These are phyloP conservation scores for human (Homo sapiens) DNA, from an alignment of 2,113 vertebrate species.

Conservation along the genomic window DNA sequence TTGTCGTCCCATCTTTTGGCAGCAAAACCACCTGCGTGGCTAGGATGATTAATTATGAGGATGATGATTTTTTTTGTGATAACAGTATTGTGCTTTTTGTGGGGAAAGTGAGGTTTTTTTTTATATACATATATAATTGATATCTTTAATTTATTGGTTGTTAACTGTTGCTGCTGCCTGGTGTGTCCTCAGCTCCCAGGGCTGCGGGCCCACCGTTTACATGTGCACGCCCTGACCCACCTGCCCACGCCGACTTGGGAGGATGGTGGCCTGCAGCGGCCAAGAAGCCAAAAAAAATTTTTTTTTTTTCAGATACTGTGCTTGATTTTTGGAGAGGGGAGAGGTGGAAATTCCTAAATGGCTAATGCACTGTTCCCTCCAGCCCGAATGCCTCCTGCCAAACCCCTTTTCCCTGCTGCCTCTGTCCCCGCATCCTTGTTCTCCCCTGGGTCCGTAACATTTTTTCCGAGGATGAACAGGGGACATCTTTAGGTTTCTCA, in stretches of 20 bases:
- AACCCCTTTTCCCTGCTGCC: background rate
- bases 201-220: constrained; percentile 74
- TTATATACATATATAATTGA: constrained; percentile 73
- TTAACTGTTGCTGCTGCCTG: constrained; percentile 82
- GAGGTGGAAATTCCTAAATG: constrained; percentile 39
- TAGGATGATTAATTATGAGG: constrained; percentile 1
- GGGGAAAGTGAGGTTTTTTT: constrained; percentile 79
- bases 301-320: background rate
- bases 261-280: constrained; percentile 78
- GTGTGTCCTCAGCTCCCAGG: constrained; percentile 57
- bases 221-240: constrained; percentile 56
- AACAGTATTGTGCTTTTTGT: constrained; percentile 79
- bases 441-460: background rate
- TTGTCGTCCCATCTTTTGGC: background rate
- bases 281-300: constrained; percentile 83
- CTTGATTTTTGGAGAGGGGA: constrained; percentile 65
- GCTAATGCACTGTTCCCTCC: constrained; percentile 24
- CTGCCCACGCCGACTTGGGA: constrained; percentile 51
- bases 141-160: constrained; percentile 87
- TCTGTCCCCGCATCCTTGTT: background rate
- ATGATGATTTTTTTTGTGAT: constrained; percentile 64
- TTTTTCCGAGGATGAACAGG: background rate
- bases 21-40: constrained; percentile 46
- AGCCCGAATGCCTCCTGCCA: background rate
- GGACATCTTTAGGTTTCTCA: background rate